phyloP scores from a whole-genome alignment of 2,888 invertebrate genomes.

The Conops quadrifasciatus region DNA sequence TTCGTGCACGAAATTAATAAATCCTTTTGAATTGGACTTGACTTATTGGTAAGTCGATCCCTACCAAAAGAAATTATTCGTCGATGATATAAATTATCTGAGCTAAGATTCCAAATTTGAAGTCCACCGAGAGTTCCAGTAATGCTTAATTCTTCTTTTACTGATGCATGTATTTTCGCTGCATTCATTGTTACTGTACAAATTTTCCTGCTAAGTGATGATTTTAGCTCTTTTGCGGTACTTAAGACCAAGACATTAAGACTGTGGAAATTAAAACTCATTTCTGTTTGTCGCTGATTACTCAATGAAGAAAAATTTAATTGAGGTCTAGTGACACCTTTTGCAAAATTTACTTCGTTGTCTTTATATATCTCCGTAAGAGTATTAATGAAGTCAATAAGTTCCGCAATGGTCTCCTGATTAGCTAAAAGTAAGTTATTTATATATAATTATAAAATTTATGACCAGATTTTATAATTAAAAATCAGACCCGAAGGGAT shows the following conservation, averaged over 20 bases:
- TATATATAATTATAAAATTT: too few relatives aligned
- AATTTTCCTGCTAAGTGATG: conserved; percentile 82
- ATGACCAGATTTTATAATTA: too few relatives aligned
- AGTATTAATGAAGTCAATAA: conserved; percentile 86
- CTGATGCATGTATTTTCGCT: conserved; percentile 86
- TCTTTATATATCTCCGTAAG: conserved; percentile 68
- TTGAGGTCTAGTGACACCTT: conserved; percentile 43
- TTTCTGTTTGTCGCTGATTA: conserved; percentile 72
- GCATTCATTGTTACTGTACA: conserved; percentile 93
- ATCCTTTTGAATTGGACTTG: conserved; percentile 56
- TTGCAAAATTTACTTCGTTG: conserved; percentile 41
- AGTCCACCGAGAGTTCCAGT: conserved; percentile 91
- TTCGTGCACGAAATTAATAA: conserved; percentile 59
- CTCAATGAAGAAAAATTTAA: neutral
- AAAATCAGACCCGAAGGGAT: too few relatives aligned
- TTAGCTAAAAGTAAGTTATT: conserved; percentile 72
- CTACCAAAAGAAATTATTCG: conserved; percentile 86
- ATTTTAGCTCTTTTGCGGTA: conserved; percentile 77
- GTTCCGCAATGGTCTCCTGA: conserved; percentile 93
- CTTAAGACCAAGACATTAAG: conserved; percentile 87
- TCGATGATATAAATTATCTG: conserved; percentile 83
- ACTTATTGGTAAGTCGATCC: conserved; percentile 72
- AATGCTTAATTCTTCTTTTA: conserved; percentile 69
- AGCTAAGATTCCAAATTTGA: conserved; percentile 88
- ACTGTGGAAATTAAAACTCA: conserved; percentile 92